Evolutionary conservation across 2,888 invertebrate species (phyloP), one percentile per base, ranked within the genome.

Genomic region (Drosophila falleni): DNA sequence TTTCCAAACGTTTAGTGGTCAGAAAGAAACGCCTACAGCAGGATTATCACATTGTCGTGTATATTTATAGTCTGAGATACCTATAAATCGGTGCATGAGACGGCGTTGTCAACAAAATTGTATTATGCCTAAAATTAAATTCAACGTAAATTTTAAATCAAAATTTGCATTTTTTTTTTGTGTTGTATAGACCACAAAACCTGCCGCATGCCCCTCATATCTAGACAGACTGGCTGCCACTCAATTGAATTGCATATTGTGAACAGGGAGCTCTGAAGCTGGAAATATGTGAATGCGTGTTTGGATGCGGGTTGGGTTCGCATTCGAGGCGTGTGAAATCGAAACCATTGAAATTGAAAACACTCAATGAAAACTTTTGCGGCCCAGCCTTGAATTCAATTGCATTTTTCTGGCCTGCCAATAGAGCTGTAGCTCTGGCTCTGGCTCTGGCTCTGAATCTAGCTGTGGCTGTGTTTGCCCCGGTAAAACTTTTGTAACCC

Each of bases 291-390:
- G 42, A 44, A 59, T 77, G 66, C 74, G 62, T 70, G 63, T 64
- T 60, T 49, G 59, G 37, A 58, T 68, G 54, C 66, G 49, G 62
- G 42, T 39, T 42, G 65, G 58, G 70, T 70, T 76, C 35, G 55
- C 51, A 64, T 74, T 44, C 55, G 70, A 37, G 39, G 80, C 88
- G 88, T 85, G 84, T 78, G 84, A 85, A 88, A 85, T 86, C 83
- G 84, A 85, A 86, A 82, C 83, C 74, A 80, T 71, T 80, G 72
- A 88, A 85, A 85, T 80, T 80, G 89, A 85, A 85, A 85, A 77
- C 78, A 73, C 75, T 72, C 80, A 78, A 80, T 88, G 89, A 74
- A 85, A 82, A 88, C 63, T 85, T 84, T 75, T 78, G 75, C 39
- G 78, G 62, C 53, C 71, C 85, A 80, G 77, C 88, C 81, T 85